Percentiles rank a stretch among this genome's conserved stretches.
Evolutionary conservation across 92 coral and sea anemone genomes (phyloP).

Genomic region (Paragorgia papillata): DNA sequence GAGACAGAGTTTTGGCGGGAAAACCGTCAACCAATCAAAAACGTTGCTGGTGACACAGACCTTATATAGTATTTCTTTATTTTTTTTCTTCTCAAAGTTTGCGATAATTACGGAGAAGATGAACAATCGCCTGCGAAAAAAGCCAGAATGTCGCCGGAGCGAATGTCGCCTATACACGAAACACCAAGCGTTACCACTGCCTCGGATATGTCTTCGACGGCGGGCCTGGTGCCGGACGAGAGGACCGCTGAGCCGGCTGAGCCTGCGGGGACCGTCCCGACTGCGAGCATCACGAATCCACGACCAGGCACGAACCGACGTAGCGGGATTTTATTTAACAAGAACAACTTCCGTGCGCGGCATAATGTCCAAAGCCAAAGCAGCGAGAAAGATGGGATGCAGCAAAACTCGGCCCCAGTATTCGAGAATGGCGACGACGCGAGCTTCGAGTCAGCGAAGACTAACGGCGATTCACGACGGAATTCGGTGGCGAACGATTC

Average conservation of each 20-base stretch:
- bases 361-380: conserved; percentile 72
- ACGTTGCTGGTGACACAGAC: too few relatives aligned
- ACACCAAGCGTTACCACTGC: conserved; percentile 37
- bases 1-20: too few relatives aligned
- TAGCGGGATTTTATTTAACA: conserved; percentile 95
- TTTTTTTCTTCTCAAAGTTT: background rate
- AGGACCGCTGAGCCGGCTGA: conserved; percentile 61
- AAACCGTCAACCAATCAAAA: too few relatives aligned
- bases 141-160: conserved; percentile 33
- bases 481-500: conserved; percentile 62
- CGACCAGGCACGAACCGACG: conserved; percentile 99
- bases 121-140: conserved; percentile 21
- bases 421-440: conserved; percentile 37
- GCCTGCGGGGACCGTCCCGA: conserved; percentile 50
- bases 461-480: conserved; percentile 15
- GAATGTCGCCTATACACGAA: conserved; percentile 51
- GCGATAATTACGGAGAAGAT: conserved; percentile 19
- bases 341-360: conserved; percentile 87
- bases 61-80: background rate
- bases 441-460: conserved; percentile 1
- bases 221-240: conserved; percentile 39
- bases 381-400: conserved; percentile 58
- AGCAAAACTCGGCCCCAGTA: conserved; percentile 4
- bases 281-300: conserved; percentile 88
- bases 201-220: conserved; percentile 31